Conservation (phyloP, 2,797 vertebrate species). For the Rhinatrema bivittatum region DNA sequence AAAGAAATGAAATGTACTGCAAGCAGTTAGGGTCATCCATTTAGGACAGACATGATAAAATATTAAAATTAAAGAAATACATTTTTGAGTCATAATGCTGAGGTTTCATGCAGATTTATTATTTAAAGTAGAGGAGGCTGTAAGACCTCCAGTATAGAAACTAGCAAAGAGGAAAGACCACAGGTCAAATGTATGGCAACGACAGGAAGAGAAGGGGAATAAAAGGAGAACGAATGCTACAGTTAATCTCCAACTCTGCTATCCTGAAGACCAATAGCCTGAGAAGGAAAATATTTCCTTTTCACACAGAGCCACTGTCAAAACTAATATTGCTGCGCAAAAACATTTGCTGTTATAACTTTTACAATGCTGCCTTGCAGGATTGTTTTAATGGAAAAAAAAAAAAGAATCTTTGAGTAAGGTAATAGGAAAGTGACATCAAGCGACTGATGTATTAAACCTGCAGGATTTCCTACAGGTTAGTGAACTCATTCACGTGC, state of each 20-base stretch:
- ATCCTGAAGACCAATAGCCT: constrained; percentile 9
- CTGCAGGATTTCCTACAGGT: no score
- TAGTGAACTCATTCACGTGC: no score
- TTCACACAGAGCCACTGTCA: no score
- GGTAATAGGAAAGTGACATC: no score
- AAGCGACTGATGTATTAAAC: no score
- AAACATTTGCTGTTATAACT: no score
- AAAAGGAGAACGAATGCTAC: constrained; percentile 13
- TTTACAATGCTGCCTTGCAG: no score
- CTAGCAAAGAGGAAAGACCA: constrained; percentile 38
- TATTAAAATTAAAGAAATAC: constrained; percentile 67
- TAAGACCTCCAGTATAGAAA: constrained; percentile 50
- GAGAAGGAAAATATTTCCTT: no score
- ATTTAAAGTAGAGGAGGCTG: constrained; percentile 49
- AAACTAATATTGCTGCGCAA: no score
- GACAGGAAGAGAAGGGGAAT: constrained; percentile 17
- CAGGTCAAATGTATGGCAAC: constrained; percentile 41
- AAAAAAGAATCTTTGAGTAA: no score
- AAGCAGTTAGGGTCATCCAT: constrained; percentile 64
- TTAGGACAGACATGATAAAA: constrained; percentile 68
- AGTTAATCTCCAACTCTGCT: background rate
- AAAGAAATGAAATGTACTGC: constrained; percentile 58
- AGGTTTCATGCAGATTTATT: constrained; percentile 53
- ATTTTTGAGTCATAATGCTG: constrained; percentile 52
- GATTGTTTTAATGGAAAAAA: no score